Base-by-base conservation (phyloP, 1,140 invertebrate species). In the Parapsyche elsis region DNA sequence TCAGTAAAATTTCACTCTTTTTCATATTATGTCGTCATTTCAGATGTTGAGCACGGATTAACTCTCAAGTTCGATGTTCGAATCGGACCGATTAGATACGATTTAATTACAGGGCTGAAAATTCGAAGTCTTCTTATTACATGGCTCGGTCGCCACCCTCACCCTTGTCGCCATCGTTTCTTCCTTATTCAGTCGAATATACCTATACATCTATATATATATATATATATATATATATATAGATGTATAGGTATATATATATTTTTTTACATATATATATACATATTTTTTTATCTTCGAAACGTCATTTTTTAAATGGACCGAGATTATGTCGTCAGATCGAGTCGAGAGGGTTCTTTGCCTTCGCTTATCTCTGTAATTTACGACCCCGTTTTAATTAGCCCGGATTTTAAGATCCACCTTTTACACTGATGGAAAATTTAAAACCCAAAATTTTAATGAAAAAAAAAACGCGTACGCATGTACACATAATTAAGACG, bases 281-380 rank as follows among this genome's bases (percentile, higher is more conserved):
- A 46, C 45, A 46, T 5, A 9, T 67, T 67, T 67, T 67, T 67
- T 67, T 67, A 67, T 67, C 64, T 59, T 16, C 21, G 26, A 46
- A 77, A 80, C 79, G 77, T 74, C 61, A 81, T 83, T 83, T 83
- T 82, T 83, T 81, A 80, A 83, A 81, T 83, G 75, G 77, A 44
- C 77, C 70, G 46, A 81, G 80, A 83, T 83, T 83, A 83, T 83
- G 74, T 81, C 80, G 82, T 83, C 82, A 81, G 53, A 59, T 76
- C 53, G 26, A 57, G 46, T 67, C 59, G 61, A 78, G 74, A 59
- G 26, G 26, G 74, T 67, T 30, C 77, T 59, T 59, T 61, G 26
- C 26, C 53, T 57, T 38, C 38, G 74, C 70, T 80, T 79, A 82
- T 83, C 77, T 80, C 80, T 76, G 61, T 79, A 80, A 81, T 83